Evolutionary conservation across 2,113 vertebrate genomes (phyloP).

Genomic region (Regulus satrapa): DNA sequence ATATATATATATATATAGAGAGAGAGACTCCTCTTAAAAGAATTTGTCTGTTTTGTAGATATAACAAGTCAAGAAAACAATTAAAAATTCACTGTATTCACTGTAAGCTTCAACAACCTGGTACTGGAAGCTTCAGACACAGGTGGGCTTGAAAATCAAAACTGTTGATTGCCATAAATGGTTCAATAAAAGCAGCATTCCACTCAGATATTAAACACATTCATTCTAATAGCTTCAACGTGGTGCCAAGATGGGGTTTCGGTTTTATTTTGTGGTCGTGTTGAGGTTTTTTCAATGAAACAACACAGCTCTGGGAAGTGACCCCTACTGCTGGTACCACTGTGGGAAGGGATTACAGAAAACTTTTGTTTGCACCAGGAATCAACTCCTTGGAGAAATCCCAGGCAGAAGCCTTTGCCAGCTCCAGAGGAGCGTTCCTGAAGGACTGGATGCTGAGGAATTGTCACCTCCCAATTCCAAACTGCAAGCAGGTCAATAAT

Average conservation of each 20-base stretch:
- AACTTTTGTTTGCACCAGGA: not conserved
- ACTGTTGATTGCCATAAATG: not conserved
- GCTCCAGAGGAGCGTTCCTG: not conserved
- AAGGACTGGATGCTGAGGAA: not conserved
- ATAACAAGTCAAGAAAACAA: not conserved
- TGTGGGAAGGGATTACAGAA: not conserved
- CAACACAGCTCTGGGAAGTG: not conserved
- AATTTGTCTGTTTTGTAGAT: not conserved
- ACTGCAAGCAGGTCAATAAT: not conserved
- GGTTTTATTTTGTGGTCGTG: not conserved
- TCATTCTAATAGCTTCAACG: not conserved
- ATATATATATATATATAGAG: rapidly evolving
- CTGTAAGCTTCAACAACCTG: not conserved
- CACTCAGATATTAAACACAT: not conserved
- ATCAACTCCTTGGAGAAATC: not conserved
- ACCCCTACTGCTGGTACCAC: not conserved
- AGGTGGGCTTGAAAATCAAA: not conserved
- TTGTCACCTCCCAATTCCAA: not conserved
- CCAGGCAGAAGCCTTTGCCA: not conserved
- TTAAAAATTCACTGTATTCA: not conserved
- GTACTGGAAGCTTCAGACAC: not conserved
- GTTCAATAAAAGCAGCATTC: not conserved
- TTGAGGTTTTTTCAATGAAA: not conserved
- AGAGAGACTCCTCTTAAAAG: not conserved
- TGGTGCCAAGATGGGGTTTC: not conserved